Percentiles rank a stretch among this genome's conserved stretches.
phyloP scores from a whole-genome alignment of 1,140 invertebrate genomes.

The Drosophila ficusphila region DNA sequence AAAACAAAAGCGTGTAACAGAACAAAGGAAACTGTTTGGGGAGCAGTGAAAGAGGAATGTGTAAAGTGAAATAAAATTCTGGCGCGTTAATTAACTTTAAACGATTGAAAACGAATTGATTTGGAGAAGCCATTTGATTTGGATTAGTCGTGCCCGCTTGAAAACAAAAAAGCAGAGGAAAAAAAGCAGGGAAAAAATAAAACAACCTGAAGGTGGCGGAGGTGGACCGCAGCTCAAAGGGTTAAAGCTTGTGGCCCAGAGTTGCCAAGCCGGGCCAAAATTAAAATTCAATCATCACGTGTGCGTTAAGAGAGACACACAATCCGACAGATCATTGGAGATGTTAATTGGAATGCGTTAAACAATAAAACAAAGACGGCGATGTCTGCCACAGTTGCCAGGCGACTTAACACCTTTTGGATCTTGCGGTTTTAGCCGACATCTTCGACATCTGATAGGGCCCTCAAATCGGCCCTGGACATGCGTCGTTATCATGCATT shows the following conservation, averaged over 20 bases:
- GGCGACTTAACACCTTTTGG: constrained; percentile 72
- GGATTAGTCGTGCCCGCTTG: constrained; percentile 76
- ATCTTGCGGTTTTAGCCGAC: constrained; percentile 18
- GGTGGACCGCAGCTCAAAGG: constrained; percentile 6
- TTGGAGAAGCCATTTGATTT: constrained; percentile 79
- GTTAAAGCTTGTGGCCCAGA: constrained; percentile 21
- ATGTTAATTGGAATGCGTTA: constrained; percentile 82
- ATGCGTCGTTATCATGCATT: constrained; percentile 73
- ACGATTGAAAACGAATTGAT: constrained; percentile 83
- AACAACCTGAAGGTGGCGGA: constrained; percentile 3
- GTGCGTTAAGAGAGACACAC: constrained; percentile 72
- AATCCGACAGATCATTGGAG: constrained; percentile 58
- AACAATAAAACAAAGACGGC: constrained; percentile 77
- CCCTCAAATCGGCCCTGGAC: constrained; percentile 28
- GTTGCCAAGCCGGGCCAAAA: constrained; percentile 55
- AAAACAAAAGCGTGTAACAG: constrained; percentile 75
- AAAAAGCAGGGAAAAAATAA: constrained; percentile 1
- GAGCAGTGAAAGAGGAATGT: constrained; percentile 48
- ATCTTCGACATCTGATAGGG: constrained; percentile 57
- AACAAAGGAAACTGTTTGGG: constrained; percentile 13
- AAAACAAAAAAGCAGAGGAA: neutral
- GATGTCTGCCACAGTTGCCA: constrained; percentile 57
- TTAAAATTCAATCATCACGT: constrained; percentile 83
- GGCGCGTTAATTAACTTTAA: constrained; percentile 81
- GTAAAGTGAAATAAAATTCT: constrained; percentile 74